These are phyloP conservation scores for Zaprionus camerounensis DNA, from an alignment of 1,140 invertebrate genomes.

Conservation along the genomic window DNA sequence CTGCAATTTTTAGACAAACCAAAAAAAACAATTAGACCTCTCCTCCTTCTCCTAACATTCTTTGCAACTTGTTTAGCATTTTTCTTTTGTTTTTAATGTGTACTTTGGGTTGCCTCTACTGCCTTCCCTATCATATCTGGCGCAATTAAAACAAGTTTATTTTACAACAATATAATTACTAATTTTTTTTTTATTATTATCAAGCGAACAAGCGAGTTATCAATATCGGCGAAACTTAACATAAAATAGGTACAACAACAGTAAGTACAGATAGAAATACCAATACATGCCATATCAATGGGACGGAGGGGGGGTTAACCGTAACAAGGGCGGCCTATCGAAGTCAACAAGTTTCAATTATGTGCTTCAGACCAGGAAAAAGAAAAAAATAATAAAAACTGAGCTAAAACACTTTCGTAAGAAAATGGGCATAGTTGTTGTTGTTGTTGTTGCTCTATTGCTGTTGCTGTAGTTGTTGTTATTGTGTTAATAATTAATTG, in stretches of 20 bases:
- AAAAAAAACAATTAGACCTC: not conserved
- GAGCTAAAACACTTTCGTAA: slow-evolving; percentile 73
- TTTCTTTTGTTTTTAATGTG: slow-evolving; percentile 19
- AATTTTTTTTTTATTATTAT: slow-evolving; percentile 81
- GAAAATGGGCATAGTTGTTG: slow-evolving; percentile 56
- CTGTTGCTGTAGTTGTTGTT: slow-evolving; percentile 37
- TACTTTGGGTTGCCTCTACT: not conserved
- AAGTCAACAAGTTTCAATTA: slow-evolving; percentile 80
- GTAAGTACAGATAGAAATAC: not conserved
- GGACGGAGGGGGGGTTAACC: not conserved
- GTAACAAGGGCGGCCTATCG: slow-evolving; percentile 39
- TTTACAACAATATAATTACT: slow-evolving; percentile 82
- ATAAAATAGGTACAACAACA: slow-evolving; percentile 71
- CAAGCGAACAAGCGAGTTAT: slow-evolving; percentile 53
- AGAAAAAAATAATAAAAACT: slow-evolving; percentile 45
- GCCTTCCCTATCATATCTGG: slow-evolving; percentile 44
- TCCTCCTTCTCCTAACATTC: not conserved
- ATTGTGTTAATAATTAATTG: slow-evolving; percentile 79
- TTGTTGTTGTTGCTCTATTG: slow-evolving; percentile 26
- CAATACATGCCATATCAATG: slow-evolving; percentile 28
- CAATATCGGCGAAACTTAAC: slow-evolving; percentile 75
- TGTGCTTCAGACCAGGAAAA: slow-evolving; percentile 58
- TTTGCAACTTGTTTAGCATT: slow-evolving; percentile 39
- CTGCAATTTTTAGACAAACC: not conserved
- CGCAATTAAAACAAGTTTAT: slow-evolving; percentile 81